Conservation (phyloP, 2,797 vertebrate species). For the Sebastes aleutianus region DNA sequence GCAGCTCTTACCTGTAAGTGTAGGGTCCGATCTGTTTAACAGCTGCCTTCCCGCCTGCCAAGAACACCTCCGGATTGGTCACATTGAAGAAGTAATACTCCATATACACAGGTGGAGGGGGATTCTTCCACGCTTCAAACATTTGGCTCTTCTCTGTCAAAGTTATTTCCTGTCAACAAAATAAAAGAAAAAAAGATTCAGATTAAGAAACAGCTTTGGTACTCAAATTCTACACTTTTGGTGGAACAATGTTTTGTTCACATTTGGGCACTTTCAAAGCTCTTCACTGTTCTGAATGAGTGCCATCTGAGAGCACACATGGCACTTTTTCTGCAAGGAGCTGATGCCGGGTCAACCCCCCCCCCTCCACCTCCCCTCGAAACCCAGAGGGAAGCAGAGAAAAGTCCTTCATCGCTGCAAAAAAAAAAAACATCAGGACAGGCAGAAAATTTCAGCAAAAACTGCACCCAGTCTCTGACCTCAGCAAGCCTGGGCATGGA, state of each 20-base stretch:
- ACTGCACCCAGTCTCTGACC: slow-evolving; percentile 22
- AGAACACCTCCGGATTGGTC: slow-evolving; percentile 81
- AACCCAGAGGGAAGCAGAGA: slow-evolving; percentile 27
- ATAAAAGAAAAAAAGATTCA: slow-evolving; percentile 1
- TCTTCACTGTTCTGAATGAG: slow-evolving; percentile 3
- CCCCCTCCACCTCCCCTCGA: not conserved
- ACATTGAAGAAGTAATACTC: slow-evolving; percentile 89
- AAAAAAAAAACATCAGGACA: slow-evolving; percentile 7
- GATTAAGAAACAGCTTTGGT: not conserved
- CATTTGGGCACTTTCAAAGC: not conserved
- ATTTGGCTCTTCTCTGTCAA: slow-evolving; percentile 81
- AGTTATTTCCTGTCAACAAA: slow-evolving; percentile 79
- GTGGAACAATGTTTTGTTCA: not conserved
- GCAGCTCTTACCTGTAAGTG: slow-evolving; percentile 81
- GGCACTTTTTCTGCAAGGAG: slow-evolving; percentile 30
- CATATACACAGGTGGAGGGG: slow-evolving; percentile 86
- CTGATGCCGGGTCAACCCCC: not conserved
- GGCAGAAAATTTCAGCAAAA: slow-evolving; percentile 35
- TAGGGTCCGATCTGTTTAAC: slow-evolving; percentile 85
- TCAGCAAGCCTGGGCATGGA: slow-evolving; percentile 35
- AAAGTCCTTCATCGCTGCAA: slow-evolving; percentile 27
- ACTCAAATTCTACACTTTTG: not conserved
- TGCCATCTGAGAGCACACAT: slow-evolving; percentile 17
- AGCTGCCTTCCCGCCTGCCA: slow-evolving; percentile 77
- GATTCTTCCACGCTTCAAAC: slow-evolving; percentile 85